Evolutionary conservation across 1,140 invertebrate genomes (phyloP), one percentile per base, ranked within the genome.

Genomic region (Lethrus apterus): DNA sequence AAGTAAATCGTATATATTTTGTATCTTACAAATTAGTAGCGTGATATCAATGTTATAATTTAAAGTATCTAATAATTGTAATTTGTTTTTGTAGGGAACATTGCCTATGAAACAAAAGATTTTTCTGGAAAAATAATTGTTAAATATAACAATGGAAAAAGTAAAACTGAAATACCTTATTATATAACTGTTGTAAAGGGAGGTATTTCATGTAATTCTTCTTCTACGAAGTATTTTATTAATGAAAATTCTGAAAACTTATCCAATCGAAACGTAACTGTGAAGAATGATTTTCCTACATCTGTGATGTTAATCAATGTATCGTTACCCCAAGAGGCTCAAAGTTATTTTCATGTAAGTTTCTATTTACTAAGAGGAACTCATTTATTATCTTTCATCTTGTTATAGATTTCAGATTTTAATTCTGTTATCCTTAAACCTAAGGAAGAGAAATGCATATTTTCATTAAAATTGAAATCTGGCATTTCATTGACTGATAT

Each of bases 221-320:
- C 73, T 38, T 59, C 69, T 18, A 74, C 75, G 5, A 71, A 73
- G 48, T 80, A 75, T 51, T 74, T 74, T 54, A 69, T 73, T 26
- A 69, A 70, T n/a, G 68, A 74, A 31, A 67, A 68, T 18, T 60
- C 65, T 29, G 64, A 68, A 41, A 47, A 60, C 34, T 49, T 54
- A 36, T 51, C 46, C 14, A 57, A 68, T 3, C 65, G 80, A 48
- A 70, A 74, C 51, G 74, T 88, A 48, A 74, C 70, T 46, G 70
- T 85, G 34, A 75, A 77, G 44, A 89, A 88, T 65, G 77, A 76
- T 53, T 87, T 85, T 67, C 74, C 77, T 60, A 70, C 79, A 50
- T 75, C 81, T 23, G 62, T 88, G 44, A 80, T 79, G 35, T 72
- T 89, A 47, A 78, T 79, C 49, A 82, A 84, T 64, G 72, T 83